phyloP scores from a whole-genome alignment of 2,797 vertebrate genomes.

The Rhincodon typus region DNA sequence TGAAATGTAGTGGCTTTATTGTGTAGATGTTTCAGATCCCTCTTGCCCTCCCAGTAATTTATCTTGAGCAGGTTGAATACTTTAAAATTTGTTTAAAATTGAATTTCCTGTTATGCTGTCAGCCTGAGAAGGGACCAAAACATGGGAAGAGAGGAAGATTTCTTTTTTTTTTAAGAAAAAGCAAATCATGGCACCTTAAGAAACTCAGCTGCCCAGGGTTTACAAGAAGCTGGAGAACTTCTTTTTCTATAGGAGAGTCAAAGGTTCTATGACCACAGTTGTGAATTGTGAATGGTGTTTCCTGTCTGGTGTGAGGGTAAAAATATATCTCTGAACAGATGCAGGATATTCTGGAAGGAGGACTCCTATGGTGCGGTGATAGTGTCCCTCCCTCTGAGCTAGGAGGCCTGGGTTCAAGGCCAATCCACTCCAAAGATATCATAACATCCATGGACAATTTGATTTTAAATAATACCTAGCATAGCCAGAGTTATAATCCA shows the following conservation, averaged over 20 bases:
- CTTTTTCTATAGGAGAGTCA: too few relatives aligned
- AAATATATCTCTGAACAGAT: background rate
- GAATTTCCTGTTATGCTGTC: background rate
- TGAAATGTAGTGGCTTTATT: background rate
- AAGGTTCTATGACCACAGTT: background rate
- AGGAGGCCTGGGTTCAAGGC: too few relatives aligned
- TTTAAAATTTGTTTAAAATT: background rate
- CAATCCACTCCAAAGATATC: too few relatives aligned
- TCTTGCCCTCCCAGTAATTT: background rate
- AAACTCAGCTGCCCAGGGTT: background rate
- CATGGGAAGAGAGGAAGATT: background rate
- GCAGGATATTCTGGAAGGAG: background rate
- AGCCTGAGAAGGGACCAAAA: background rate
- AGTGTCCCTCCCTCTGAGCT: too few relatives aligned
- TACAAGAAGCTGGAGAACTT: background rate
- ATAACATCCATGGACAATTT: too few relatives aligned
- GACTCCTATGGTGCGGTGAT: too few relatives aligned
- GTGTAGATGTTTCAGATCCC: background rate
- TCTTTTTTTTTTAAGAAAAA: background rate
- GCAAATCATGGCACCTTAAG: background rate
- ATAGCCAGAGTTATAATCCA: background rate
- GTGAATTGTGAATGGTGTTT: background rate
- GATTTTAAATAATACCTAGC: too few relatives aligned
- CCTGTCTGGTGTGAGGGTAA: background rate
- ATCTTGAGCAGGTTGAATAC: background rate